Conservation (phyloP, 2,113 vertebrate species). For the Nettapus auritus region DNA sequence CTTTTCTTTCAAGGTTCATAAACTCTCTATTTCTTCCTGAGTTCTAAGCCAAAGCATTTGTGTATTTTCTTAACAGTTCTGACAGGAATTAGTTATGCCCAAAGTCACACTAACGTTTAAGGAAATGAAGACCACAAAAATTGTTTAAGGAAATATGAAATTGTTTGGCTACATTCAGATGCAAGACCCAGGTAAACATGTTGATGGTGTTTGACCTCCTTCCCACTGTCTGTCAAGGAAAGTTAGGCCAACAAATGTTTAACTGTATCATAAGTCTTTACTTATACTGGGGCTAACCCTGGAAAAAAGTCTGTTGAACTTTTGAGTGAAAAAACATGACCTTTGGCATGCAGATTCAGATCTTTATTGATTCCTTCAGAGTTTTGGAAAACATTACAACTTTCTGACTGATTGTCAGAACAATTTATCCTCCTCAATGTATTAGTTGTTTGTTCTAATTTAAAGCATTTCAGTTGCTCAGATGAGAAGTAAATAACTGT, state of each 20-base stretch:
- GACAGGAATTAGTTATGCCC: neutral
- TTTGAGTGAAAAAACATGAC: neutral
- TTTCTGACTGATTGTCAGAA: neutral
- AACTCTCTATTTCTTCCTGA: too few species aligned
- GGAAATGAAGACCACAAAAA: neutral
- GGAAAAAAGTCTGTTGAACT: neutral
- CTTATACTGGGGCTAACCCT: neutral
- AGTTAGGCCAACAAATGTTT: neutral
- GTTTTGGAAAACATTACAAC: neutral
- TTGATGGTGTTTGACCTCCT: rapidly evolving
- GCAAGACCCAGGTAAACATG: neutral
- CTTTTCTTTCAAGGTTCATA: too few species aligned
- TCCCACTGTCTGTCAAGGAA: neutral
- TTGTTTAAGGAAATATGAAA: neutral
- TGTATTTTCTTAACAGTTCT: neutral
- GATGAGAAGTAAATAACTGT: neutral
- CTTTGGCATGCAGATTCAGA: neutral
- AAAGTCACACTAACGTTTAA: neutral
- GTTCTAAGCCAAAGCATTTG: neutral
- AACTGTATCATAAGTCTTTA: neutral
- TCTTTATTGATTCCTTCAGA: neutral
- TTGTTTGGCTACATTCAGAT: neutral
- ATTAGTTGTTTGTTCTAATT: neutral
- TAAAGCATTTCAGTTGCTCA: neutral
- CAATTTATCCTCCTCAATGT: neutral